A percentile compares a stretch with the other conserved stretches of the same genome.
Conservation (phyloP, 2,888 invertebrate genomes). For the Lypha dubia region DNA sequence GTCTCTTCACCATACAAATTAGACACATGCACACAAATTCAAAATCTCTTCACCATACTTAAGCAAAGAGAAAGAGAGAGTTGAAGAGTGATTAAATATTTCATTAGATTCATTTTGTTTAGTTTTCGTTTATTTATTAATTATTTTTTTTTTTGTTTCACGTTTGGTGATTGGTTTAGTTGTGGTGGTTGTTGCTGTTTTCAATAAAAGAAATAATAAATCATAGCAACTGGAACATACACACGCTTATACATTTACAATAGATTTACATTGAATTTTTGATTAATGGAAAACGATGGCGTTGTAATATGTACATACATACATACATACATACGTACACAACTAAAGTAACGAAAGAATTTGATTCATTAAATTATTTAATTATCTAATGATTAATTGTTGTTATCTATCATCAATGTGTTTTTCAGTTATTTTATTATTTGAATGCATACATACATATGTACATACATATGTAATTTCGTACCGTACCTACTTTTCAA, state of each 20-base stretch:
- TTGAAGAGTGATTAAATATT: conserved; percentile 57
- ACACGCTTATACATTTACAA: neutral
- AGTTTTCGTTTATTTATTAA: conserved; percentile 9
- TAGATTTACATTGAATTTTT: conserved; percentile 30
- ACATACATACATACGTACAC: too few species aligned
- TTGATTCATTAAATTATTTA: conserved; percentile 42
- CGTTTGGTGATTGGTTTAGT: neutral
- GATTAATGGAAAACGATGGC: conserved; percentile 22
- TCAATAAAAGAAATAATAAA: conserved; percentile 17
- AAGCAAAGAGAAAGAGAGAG: neutral
- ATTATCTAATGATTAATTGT: conserved; percentile 41
- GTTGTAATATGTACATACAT: too few species aligned
- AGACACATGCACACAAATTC: neutral
- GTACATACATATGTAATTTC: too few species aligned
- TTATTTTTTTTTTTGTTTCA: neutral
- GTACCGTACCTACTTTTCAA: too few species aligned
- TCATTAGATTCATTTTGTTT: conserved; percentile 49
- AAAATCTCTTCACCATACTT: conserved; percentile 22
- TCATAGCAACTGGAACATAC: conserved; percentile 5
- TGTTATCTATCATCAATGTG: neutral
- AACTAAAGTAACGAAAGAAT: neutral
- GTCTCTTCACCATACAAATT: neutral
- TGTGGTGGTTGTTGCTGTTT: neutral
- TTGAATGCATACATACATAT: too few species aligned
- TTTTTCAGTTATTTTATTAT: neutral